Conservation (phyloP, 2,888 invertebrate species). For the Tachystola acroxantha region DNA sequence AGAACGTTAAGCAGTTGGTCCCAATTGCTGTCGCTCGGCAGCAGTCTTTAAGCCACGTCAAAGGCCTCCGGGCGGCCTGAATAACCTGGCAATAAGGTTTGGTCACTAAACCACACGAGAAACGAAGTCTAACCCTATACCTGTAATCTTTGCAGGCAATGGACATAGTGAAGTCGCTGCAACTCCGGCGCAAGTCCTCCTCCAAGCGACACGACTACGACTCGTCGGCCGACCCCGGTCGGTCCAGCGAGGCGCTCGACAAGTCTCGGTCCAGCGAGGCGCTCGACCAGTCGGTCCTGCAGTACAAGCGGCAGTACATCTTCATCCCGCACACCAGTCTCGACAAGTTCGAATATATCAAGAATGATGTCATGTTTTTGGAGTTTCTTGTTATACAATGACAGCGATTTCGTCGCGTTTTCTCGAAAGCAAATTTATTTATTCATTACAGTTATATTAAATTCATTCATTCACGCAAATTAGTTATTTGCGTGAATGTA, state of each 20-base stretch:
- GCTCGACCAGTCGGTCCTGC: slow-evolving; percentile 50
- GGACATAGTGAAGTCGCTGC: slow-evolving; percentile 81
- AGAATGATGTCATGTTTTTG: slow-evolving; percentile 79
- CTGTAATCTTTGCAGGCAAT: slow-evolving; percentile 78
- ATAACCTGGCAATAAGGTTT: too few species aligned
- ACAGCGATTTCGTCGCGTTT: too few species aligned
- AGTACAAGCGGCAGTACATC: slow-evolving; percentile 76
- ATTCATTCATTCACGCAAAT: too few species aligned
- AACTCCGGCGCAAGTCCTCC: slow-evolving; percentile 60
- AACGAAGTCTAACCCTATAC: too few species aligned
- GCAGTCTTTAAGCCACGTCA: too few species aligned
- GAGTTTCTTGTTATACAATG: slow-evolving; percentile 71
- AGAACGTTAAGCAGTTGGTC: too few species aligned
- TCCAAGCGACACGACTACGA: slow-evolving; percentile 59
- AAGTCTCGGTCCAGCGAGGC: slow-evolving; percentile 44
- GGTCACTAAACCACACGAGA: too few species aligned
- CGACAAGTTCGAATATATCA: slow-evolving; percentile 78
- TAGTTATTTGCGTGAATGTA: too few species aligned
- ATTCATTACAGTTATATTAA: too few species aligned
- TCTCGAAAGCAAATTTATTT: too few species aligned
- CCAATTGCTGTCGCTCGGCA: too few species aligned
- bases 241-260: slow-evolving; percentile 35
- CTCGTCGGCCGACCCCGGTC: slow-evolving; percentile 29
- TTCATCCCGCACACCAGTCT: slow-evolving; percentile 82
- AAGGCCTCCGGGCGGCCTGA: too few species aligned